Percentiles rank a stretch among this genome's conserved stretches.
Evolutionary conservation across 2,888 invertebrate species (phyloP).

Genomic region (Tenthredo livida): DNA sequence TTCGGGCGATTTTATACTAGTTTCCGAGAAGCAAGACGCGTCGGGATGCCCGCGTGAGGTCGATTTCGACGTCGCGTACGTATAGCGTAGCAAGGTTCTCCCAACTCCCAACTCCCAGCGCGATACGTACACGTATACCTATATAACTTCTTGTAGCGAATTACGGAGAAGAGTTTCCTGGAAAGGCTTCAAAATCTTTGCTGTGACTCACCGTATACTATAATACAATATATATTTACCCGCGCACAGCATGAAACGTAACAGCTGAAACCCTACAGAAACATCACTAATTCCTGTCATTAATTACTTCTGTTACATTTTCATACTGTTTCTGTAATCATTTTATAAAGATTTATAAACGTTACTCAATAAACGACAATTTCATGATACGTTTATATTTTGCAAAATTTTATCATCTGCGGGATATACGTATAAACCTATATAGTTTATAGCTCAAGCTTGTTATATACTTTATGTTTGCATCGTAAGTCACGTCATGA

Average conservation of each 20-base stretch:
- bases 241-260: background rate
- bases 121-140: background rate
- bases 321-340: background rate
- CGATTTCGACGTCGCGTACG: background rate
- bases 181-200: conserved; percentile 38
- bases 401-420: background rate
- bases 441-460: conserved; percentile 2
- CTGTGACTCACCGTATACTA: conserved; percentile 28
- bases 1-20: conserved; percentile 11
- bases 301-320: background rate
- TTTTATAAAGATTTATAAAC: background rate
- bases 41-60: conserved; percentile 14
- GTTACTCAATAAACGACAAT: background rate
- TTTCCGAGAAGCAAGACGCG: conserved; percentile 31
- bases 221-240: background rate
- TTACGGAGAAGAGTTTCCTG: conserved; percentile 38
- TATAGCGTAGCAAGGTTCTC: background rate
- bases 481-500: conserved; percentile 17
- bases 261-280: background rate
- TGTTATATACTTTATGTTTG: background rate
- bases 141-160: conserved; percentile 27
- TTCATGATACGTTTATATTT: background rate
- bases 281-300: background rate
- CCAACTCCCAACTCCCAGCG: background rate
- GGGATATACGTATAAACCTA: background rate